Percentiles rank a stretch among this genome's conserved stretches.
Conservation (phyloP, 2,113 vertebrate genomes). For the Felis chaus region DNA sequence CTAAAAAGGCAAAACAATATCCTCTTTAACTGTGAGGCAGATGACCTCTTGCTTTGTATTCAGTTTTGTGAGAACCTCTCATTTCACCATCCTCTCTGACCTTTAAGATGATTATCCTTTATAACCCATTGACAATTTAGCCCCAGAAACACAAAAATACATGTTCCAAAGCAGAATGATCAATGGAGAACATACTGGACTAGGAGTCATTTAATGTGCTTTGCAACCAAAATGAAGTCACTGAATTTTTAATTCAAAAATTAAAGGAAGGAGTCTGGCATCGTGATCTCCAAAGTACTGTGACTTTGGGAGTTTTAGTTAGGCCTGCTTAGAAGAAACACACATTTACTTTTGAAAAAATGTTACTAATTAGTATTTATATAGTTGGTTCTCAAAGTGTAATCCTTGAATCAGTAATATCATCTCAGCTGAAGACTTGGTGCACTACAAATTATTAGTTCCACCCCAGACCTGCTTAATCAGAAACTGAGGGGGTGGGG, state of each 20-base stretch:
- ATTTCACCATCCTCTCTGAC: constrained; percentile 37
- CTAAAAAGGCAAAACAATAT: constrained; percentile 1
- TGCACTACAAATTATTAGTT: background rate
- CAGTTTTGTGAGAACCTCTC: background rate
- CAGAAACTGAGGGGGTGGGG: background rate
- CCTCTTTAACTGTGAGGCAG: background rate
- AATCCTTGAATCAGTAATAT: background rate
- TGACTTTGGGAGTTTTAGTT: background rate
- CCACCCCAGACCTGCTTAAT: background rate
- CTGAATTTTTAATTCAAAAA: background rate
- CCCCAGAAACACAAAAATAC: background rate
- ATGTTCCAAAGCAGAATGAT: background rate
- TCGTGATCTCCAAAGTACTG: background rate
- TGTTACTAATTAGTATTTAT: background rate
- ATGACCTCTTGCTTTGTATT: background rate
- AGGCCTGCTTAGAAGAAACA: background rate
- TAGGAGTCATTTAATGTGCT: background rate
- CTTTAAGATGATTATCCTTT: background rate
- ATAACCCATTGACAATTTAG: background rate
- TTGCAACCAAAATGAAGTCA: background rate
- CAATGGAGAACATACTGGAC: background rate
- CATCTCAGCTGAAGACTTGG: background rate
- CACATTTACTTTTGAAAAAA: background rate
- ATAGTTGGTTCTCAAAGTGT: background rate
- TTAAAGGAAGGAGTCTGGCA: background rate